Percentiles rank a stretch among this genome's conserved stretches.
Evolutionary conservation across 2,888 invertebrate genomes (phyloP).

Genomic region (Fragum whitleyi): DNA sequence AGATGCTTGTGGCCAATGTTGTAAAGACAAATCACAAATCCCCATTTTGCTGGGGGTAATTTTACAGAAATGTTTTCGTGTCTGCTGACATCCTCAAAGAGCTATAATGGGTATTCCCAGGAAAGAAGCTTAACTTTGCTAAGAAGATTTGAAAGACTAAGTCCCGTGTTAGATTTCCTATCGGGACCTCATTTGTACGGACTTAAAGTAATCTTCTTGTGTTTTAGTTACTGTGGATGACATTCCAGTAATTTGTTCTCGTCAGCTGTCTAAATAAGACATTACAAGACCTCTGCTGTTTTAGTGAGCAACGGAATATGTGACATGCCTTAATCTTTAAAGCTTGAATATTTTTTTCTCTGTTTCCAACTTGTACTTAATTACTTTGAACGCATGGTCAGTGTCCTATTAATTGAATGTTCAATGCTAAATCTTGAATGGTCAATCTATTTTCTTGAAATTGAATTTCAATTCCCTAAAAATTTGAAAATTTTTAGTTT

Average conservation of each 20-base stretch:
- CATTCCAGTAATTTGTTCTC: constrained; percentile 30
- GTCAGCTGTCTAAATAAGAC: constrained; percentile 39
- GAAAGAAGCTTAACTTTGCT: constrained; percentile 61
- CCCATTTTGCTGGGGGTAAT: constrained; percentile 15
- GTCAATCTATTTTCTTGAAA: no score
- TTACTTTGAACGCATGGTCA: no score
- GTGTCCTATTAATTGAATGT: no score
- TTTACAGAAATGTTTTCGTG: constrained; percentile 14
- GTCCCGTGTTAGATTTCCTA: constrained; percentile 67
- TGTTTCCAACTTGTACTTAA: no score
- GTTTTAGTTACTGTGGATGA: constrained; percentile 51
- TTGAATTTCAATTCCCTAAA: no score
- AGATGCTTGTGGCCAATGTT: constrained; percentile 14
- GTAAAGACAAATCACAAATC: background rate
- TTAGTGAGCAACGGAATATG: background rate
- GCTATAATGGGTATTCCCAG: constrained; percentile 24
- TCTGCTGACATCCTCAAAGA: constrained; percentile 18
- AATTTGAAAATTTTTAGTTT: no score
- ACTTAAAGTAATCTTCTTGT: constrained; percentile 60
- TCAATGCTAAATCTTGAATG: no score
- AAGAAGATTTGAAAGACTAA: constrained; percentile 68
- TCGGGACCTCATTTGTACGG: constrained; percentile 69
- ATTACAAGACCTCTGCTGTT: constrained; percentile 20
- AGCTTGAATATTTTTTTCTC: no score
- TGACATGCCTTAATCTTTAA: no score